These are phyloP conservation scores for Pholis gunnellus DNA, from an alignment of 2,113 vertebrate species.

Conservation along the genomic window DNA sequence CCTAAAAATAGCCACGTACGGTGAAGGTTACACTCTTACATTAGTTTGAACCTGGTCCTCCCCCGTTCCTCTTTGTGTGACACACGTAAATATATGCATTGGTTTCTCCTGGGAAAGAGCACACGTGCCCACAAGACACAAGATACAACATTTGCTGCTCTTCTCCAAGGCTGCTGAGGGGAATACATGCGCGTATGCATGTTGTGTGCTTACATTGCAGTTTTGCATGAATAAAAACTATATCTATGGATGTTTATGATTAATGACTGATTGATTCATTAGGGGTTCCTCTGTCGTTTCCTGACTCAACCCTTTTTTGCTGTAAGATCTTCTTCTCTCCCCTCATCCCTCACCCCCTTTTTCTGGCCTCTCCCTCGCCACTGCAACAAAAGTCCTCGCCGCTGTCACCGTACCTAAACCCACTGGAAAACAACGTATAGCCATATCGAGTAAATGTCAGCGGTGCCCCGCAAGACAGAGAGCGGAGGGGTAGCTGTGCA, in stretches of 20 bases:
- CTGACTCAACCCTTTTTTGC: neutral
- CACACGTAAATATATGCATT: slow-evolving; percentile 14
- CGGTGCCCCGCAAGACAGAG: slow-evolving; percentile 24
- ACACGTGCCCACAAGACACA: slow-evolving; percentile 52
- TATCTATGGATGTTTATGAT: neutral
- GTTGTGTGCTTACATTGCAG: slow-evolving; percentile 1
- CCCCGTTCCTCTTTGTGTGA: neutral
- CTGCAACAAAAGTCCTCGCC: slow-evolving; percentile 40
- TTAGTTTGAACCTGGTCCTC: neutral
- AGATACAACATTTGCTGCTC: slow-evolving; percentile 52
- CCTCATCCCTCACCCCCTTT: neutral
- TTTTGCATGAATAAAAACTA: neutral
- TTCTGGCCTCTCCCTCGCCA: neutral
- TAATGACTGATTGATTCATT: neutral
- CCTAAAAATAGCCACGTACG: neutral
- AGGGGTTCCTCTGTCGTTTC: neutral
- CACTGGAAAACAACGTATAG: slow-evolving; percentile 44
- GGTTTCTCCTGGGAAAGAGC: slow-evolving; percentile 30
- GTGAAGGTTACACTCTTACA: neutral
- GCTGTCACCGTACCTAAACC: slow-evolving; percentile 51
- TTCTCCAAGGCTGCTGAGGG: neutral
- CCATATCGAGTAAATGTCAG: slow-evolving; percentile 69
- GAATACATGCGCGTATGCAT: slow-evolving; percentile 12
- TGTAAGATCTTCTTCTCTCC: slow-evolving; percentile 7
- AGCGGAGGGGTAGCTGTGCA: slow-evolving; percentile 27